Evolutionary conservation across 2,888 invertebrate genomes (phyloP).

Genomic region (Congeria kusceri): DNA sequence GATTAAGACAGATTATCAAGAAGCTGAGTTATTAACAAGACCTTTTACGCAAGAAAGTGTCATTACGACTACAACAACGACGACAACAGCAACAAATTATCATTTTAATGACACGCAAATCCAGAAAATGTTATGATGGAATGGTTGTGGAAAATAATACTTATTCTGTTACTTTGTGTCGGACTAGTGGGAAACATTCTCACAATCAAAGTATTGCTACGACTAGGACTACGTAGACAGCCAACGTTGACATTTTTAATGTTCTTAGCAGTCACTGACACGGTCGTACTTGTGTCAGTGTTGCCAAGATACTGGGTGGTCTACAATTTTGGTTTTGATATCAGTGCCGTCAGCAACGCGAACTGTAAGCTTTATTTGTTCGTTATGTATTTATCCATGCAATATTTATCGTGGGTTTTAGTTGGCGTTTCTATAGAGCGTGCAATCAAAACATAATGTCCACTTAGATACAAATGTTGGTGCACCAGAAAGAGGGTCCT

Average conservation of each 20-base stretch:
- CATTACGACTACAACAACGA: too few relatives aligned
- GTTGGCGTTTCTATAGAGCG: constrained; percentile 65
- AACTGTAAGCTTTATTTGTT: constrained; percentile 68
- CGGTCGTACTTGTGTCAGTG: constrained; percentile 60
- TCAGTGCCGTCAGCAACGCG: constrained; percentile 49
- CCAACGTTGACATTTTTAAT: constrained; percentile 63
- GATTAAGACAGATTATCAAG: too few relatives aligned
- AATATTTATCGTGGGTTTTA: constrained; percentile 70
- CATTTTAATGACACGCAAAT: too few relatives aligned
- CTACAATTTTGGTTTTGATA: constrained; percentile 52
- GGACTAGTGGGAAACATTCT: constrained; percentile 66
- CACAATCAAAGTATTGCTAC: constrained; percentile 58
- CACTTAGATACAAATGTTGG: constrained; percentile 36
- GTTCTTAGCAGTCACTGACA: constrained; percentile 62
- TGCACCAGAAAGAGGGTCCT: constrained; percentile 43
- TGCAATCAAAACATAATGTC: constrained; percentile 62
- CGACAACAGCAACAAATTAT: too few relatives aligned
- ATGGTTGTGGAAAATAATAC: constrained; percentile 62
- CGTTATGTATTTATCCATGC: constrained; percentile 64
- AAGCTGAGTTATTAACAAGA: too few relatives aligned
- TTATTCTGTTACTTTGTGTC: constrained; percentile 59
- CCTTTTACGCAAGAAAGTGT: too few relatives aligned
- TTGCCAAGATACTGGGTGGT: constrained; percentile 63
- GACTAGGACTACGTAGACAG: constrained; percentile 57
- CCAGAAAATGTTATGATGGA: too few relatives aligned